Percentiles rank a stretch among this genome's conserved stretches.
Evolutionary conservation across 1,140 invertebrate genomes (phyloP).

Genomic region (Probaryconus sp.): DNA sequence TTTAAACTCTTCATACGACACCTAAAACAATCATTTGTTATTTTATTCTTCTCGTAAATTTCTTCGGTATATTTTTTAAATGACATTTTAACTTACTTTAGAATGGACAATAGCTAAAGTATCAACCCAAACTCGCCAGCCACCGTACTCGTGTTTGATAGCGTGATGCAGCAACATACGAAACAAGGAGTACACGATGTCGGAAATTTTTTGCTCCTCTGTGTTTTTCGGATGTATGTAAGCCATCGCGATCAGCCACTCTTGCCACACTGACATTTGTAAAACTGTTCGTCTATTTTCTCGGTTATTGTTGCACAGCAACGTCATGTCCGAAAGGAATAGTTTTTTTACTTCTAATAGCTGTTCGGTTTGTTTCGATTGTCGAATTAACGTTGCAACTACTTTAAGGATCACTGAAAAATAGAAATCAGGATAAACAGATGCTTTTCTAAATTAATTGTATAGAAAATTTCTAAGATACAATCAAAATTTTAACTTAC

Average conservation of each 20-base stretch:
- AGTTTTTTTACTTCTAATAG: conserved; percentile 96
- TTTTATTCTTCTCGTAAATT: too few species aligned
- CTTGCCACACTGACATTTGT: conserved; percentile 99
- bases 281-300: conserved; percentile 98
- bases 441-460: not conserved
- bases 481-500: conserved; percentile 84
- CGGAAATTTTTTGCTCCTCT: conserved; percentile 97
- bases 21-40: conserved; percentile 79
- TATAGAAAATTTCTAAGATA: too few species aligned
- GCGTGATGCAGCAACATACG: conserved; percentile 98
- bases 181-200: conserved; percentile 99
- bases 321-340: conserved; percentile 98
- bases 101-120: conserved; percentile 99
- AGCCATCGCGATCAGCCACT: conserved; percentile 99
- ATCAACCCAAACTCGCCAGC: conserved; percentile 99
- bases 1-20: conserved; percentile 98
- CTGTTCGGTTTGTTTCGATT: conserved; percentile 95
- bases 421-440: conserved; percentile 11
- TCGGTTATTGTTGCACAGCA: conserved; percentile 97
- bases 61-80: not conserved
- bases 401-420: conserved; percentile 97
- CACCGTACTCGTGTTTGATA: conserved; percentile 99
- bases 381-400: conserved; percentile 96
- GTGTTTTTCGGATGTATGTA: conserved; percentile 97
- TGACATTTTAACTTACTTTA: conserved; percentile 93